Base-by-base conservation (phyloP, 2,797 vertebrate genomes). In the Sebastes iracundus region DNA sequence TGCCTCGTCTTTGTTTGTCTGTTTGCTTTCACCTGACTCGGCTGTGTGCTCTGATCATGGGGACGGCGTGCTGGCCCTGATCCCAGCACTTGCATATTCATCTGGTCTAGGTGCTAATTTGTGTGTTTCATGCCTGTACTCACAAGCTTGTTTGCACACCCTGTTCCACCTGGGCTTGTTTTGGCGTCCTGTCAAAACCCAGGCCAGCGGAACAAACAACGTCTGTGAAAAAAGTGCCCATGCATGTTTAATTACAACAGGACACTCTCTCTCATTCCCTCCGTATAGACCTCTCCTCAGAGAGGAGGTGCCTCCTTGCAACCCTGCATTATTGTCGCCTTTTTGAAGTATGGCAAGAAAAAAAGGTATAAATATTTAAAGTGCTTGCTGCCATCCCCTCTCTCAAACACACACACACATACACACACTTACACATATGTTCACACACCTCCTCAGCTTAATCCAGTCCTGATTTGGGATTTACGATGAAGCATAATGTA, bases 241-340 rank as follows among this genome's bases (percentile, higher is more conserved):
- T 98, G 96, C 97, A 98, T 97, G 96, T 97, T 99, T 98, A 99
- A 99, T 99, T 98, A 97, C 94, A 93, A 95, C 94, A 93, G 96
- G 96, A 96, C 93, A 86, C 88, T 84, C 88, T 82, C 81, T 46
- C 77, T 77, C 92, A 81, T 94, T 94, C 91, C 93, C 93, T 96
- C 95, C 90, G 86, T 94, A 46, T 46, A 96, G 95, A 94, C 95
- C 95, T 96, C 95, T 95, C 95, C 94, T 95, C 94, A 93, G 96
- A 97, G 96, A 96, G 95, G 95, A 95, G 96, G 94, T 89, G 89
- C 94, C 95, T 95, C 94, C 88, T 92, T 94, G 95, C 94, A 95
- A 96, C 96, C 93, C 95, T 90, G 95, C 96, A 96, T 98, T 97
- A 97, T 97, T 95, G 96, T 94, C 79, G 74, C 96, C 95, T 97